Evolutionary conservation across 2,888 invertebrate species (phyloP).

Genomic region (Seladonia tumulorum): DNA sequence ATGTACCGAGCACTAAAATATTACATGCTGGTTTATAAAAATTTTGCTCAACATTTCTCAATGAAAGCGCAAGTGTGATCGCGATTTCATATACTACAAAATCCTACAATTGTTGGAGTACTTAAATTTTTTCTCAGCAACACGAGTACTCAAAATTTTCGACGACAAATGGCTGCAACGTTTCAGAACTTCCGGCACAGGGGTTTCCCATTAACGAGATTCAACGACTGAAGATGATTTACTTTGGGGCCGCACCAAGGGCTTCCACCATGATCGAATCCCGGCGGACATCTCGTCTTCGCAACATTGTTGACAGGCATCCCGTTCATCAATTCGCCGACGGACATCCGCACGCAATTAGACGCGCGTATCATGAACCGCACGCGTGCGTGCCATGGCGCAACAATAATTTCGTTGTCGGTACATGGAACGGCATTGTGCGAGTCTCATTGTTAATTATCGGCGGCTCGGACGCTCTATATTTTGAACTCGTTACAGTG

Average conservation of each 20-base stretch:
- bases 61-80: too few relatives aligned
- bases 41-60: too few relatives aligned
- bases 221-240: background rate
- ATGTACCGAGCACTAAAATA: too few relatives aligned
- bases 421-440: constrained; percentile 51
- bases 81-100: too few relatives aligned
- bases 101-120: too few relatives aligned
- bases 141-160: background rate
- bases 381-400: constrained; percentile 26
- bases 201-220: background rate
- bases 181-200: background rate
- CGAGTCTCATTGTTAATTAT: constrained; percentile 65
- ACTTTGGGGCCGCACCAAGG: background rate
- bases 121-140: too few relatives aligned
- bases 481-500: constrained; percentile 49
- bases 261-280: background rate
- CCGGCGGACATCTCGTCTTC: background rate
- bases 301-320: background rate
- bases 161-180: background rate
- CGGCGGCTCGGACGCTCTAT: constrained; percentile 46
- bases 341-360: constrained; percentile 23
- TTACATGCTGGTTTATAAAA: too few relatives aligned
- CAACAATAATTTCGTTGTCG: constrained; percentile 63
- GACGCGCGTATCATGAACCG: background rate
- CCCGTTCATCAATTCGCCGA: background rate